phyloP scores from a whole-genome alignment of 2,113 vertebrate genomes.

The Podarcis raffonei region DNA sequence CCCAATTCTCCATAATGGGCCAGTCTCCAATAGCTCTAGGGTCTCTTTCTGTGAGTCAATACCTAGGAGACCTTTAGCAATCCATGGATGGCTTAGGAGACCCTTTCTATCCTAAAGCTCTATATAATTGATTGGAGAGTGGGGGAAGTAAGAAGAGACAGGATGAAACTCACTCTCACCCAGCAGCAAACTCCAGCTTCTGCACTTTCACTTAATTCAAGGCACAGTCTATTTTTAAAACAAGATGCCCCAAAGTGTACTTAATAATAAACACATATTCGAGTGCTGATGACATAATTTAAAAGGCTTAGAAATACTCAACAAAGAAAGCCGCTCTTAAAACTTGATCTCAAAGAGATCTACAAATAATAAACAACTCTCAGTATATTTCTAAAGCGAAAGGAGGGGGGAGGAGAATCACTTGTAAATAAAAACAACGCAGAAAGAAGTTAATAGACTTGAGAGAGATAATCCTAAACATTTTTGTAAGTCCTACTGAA shows the following conservation, averaged over 20 bases:
- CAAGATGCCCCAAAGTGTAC: neutral
- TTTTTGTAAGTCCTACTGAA: neutral
- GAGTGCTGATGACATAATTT: neutral
- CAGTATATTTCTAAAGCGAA: neutral
- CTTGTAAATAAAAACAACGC: neutral
- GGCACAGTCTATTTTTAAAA: constrained; percentile 6
- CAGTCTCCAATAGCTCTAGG: too few relatives aligned
- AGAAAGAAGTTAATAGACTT: neutral
- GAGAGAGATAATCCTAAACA: neutral
- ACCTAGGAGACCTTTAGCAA: too few relatives aligned
- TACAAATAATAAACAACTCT: constrained; percentile 9
- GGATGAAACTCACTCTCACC: neutral
- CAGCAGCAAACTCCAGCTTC: neutral
- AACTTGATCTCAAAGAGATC: constrained; percentile 4
- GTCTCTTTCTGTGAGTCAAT: too few relatives aligned
- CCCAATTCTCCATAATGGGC: too few relatives aligned
- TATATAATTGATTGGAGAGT: neutral
- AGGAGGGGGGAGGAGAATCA: neutral
- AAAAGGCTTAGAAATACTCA: neutral
- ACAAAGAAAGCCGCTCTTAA: constrained; percentile 9
- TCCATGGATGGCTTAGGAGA: too few relatives aligned
- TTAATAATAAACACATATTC: neutral
- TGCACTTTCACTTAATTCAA: constrained; percentile 19
- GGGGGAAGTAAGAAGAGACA: neutral
- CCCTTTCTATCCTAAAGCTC: neutral